Percentiles rank a stretch among this genome's conserved stretches.
These are phyloP conservation scores for Micrasema minimum DNA, from an alignment of 1,140 invertebrate genomes.

Conservation along the genomic window DNA sequence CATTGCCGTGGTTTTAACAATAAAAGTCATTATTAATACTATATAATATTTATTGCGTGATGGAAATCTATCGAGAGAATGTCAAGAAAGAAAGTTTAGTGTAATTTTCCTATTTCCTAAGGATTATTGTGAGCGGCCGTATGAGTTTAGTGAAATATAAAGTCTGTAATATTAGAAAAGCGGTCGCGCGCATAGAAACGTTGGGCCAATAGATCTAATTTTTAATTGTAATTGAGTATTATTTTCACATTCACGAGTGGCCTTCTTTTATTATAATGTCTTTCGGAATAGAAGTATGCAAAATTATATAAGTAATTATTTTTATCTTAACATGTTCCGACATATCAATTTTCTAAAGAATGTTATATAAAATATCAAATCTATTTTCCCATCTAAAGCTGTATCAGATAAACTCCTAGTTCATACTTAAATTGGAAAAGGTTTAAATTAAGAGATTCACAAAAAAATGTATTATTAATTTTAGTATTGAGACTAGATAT, in stretches of 20 bases:
- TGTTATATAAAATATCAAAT: no score
- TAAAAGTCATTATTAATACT: conserved; percentile 43
- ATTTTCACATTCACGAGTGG: conserved; percentile 51
- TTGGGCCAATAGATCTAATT: conserved; percentile 68
- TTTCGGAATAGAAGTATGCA: no score
- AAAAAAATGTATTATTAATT: conserved; percentile 43
- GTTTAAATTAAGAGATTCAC: conserved; percentile 40
- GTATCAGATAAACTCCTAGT: no score
- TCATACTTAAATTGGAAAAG: neutral
- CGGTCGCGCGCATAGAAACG: conserved; percentile 68
- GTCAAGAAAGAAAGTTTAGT: conserved; percentile 9
- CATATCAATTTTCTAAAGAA: no score
- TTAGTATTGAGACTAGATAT: conserved; percentile 28
- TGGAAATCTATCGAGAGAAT: conserved; percentile 1
- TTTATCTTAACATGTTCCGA: no score
- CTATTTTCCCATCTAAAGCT: no score
- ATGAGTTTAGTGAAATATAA: conserved; percentile 45
- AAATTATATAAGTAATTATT: no score
- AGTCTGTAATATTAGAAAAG: conserved; percentile 62
- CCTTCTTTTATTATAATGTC: conserved; percentile 37
- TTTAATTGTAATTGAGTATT: conserved; percentile 52
- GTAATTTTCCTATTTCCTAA: conserved; percentile 27
- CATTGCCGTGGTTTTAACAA: conserved; percentile 29
- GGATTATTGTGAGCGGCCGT: conserved; percentile 33
- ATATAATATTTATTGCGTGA: conserved; percentile 39